Percentiles rank a stretch among this genome's conserved stretches.
phyloP scores from a whole-genome alignment of 2,888 invertebrate species.

The Xiphydria camelus region DNA sequence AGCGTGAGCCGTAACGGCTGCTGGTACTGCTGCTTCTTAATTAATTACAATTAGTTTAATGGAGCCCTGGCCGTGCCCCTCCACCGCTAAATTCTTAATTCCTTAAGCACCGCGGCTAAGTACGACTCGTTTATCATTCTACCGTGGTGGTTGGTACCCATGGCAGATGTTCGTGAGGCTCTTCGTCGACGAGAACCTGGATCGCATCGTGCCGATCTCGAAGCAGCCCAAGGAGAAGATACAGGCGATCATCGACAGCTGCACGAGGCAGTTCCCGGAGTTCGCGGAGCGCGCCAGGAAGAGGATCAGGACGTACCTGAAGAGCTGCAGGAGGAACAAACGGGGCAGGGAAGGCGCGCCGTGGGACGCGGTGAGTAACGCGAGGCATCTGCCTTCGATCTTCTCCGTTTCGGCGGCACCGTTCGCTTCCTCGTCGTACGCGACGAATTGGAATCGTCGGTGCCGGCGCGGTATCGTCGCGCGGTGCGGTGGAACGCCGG shows the following conservation, averaged over 20 bases:
- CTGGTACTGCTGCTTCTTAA: constrained; percentile 40
- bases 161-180: constrained; percentile 93
- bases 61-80: constrained; percentile 40
- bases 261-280: constrained; percentile 95
- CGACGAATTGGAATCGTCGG: no score
- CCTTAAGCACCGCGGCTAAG: constrained; percentile 32
- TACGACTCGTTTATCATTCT: constrained; percentile 28
- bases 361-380: constrained; percentile 88
- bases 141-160: constrained; percentile 17
- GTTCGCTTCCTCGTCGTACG: no score
- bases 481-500: no score
- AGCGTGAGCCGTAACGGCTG: constrained; percentile 22
- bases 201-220: constrained; percentile 94
- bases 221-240: constrained; percentile 98
- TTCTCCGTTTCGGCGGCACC: no score
- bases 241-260: constrained; percentile 95
- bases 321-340: constrained; percentile 93
- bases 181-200: constrained; percentile 95
- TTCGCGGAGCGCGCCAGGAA: constrained; percentile 94
- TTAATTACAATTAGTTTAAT: constrained; percentile 56
- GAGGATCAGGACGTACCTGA: constrained; percentile 91
- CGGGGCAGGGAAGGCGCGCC: constrained; percentile 80
- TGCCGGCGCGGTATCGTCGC: no score
- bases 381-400: no score
- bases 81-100: constrained; percentile 44